phyloP scores from a whole-genome alignment of 1,140 invertebrate species.

The Penaeus chinensis region DNA sequence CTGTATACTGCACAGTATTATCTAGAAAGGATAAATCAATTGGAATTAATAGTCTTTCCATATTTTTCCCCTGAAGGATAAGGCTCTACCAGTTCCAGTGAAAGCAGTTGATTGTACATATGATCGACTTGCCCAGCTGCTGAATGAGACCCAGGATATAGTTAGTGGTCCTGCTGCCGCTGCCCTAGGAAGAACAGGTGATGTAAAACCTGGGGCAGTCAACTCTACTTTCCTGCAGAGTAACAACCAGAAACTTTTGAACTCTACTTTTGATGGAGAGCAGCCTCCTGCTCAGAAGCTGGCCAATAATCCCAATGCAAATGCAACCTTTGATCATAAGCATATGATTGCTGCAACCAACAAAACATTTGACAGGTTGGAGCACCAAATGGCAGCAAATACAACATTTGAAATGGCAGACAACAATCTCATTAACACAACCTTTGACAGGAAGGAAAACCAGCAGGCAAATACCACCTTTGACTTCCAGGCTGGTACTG shows the following conservation, averaged over 20 bases:
- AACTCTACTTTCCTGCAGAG: too few species aligned
- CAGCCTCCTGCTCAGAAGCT: too few species aligned
- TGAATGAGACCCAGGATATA: background rate
- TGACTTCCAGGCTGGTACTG: background rate
- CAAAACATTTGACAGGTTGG: constrained; percentile 2
- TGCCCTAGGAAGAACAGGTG: too few species aligned
- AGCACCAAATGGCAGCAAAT: background rate
- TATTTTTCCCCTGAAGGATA: background rate
- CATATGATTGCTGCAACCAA: too few species aligned
- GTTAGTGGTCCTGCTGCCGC: background rate
- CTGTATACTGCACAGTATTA: too few species aligned
- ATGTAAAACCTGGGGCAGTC: too few species aligned
- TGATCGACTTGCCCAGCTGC: background rate
- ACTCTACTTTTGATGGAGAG: too few species aligned
- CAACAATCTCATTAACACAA: background rate
- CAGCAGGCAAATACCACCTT: constrained; percentile 26
- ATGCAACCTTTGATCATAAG: too few species aligned
- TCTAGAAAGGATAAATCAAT: too few species aligned
- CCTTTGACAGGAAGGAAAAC: background rate
- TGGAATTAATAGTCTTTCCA: background rate
- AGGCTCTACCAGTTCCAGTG: background rate
- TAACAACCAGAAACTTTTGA: too few species aligned
- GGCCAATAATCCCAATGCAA: too few species aligned
- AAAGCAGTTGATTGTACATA: background rate
- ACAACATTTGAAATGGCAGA: constrained; percentile 18